Evolutionary conservation across 2,888 invertebrate genomes (phyloP).

Genomic region (Encarsia formosa): DNA sequence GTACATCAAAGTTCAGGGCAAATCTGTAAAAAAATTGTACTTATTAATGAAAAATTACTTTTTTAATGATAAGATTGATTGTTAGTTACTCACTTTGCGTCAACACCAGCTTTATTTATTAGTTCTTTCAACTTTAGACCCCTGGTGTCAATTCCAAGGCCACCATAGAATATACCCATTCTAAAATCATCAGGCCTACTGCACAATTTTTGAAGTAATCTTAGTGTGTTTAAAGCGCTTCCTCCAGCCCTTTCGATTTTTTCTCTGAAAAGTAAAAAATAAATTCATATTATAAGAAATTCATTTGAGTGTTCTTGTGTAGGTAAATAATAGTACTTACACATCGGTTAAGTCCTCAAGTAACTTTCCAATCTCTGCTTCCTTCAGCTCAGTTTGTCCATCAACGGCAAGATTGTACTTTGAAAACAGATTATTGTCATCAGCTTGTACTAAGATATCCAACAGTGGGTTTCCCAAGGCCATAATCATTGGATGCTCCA

Average conservation of each 20-base stretch:
- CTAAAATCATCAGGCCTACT: constrained; percentile 31
- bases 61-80: background rate
- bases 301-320: too few relatives aligned
- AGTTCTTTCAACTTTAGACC: constrained; percentile 42
- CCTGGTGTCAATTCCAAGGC: constrained; percentile 45
- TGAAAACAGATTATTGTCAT: constrained; percentile 37
- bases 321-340: too few relatives aligned
- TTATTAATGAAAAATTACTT: constrained; percentile 1
- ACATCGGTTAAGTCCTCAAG: constrained; percentile 37
- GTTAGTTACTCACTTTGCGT: constrained; percentile 35
- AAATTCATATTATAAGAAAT: background rate
- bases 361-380: constrained; percentile 36
- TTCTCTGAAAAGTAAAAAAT: constrained; percentile 31
- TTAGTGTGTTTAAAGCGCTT: constrained; percentile 43
- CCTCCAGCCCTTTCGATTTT: constrained; percentile 39
- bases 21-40: constrained; percentile 37
- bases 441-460: constrained; percentile 41
- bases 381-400: constrained; percentile 43
- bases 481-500: constrained; percentile 39
- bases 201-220: constrained; percentile 44
- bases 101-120: constrained; percentile 42
- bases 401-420: constrained; percentile 43
- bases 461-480: constrained; percentile 49
- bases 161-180: constrained; percentile 40
- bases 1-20: constrained; percentile 38